phyloP scores from a whole-genome alignment of 37 sponge, comb jelly and placozoan genomes.

The Cladorhizidae sp. region DNA sequence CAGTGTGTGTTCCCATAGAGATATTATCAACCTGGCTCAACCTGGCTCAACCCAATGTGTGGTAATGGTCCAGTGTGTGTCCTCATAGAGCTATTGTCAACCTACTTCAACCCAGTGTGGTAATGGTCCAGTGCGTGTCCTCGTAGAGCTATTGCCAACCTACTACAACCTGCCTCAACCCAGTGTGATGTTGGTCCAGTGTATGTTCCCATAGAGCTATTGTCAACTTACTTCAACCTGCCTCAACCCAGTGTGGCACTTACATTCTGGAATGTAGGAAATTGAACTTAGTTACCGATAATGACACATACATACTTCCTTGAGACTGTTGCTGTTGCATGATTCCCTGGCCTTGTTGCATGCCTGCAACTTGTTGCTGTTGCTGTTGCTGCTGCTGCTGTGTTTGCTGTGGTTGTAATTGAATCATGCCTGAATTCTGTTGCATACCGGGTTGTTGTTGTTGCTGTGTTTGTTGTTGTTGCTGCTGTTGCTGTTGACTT shows the following conservation, averaged over 20 bases:
- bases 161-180: too few relatives aligned
- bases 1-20: too few relatives aligned
- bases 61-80: too few relatives aligned
- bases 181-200: background rate
- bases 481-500: slow-evolving; percentile 22
- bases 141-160: too few relatives aligned
- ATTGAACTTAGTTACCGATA: background rate
- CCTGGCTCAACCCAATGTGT: too few relatives aligned
- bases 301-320: background rate
- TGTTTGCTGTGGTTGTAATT: slow-evolving; percentile 3
- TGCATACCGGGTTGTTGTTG: background rate
- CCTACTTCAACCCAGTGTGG: background rate
- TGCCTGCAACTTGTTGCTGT: slow-evolving; percentile 9
- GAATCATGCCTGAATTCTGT: background rate
- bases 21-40: too few relatives aligned
- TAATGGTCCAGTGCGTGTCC: too few relatives aligned
- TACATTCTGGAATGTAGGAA: background rate
- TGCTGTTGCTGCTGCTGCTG: background rate
- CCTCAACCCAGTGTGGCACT: too few relatives aligned
- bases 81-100: too few relatives aligned
- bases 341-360: background rate
- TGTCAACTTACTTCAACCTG: too few relatives aligned
- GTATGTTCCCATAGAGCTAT: too few relatives aligned
- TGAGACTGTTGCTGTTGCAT: background rate
- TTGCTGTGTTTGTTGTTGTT: background rate